Percentiles rank a stretch among this genome's conserved stretches.
These are phyloP conservation scores for Heteronetta atricapilla DNA, from an alignment of 2,113 vertebrate species.

Conservation along the genomic window DNA sequence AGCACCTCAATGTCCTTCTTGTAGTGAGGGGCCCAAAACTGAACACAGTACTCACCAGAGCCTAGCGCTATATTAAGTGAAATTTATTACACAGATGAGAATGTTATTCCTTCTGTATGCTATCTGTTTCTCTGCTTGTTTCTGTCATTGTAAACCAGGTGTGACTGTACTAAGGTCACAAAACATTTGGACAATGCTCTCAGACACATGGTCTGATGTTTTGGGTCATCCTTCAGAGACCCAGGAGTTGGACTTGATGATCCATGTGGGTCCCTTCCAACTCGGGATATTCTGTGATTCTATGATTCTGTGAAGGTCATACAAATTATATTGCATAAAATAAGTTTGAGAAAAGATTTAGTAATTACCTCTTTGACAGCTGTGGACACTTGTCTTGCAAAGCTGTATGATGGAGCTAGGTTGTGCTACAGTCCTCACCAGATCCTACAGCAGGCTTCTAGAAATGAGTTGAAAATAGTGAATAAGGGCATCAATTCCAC, in stretches of 20 bases:
- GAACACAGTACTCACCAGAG: no score
- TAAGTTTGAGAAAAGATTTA: neutral
- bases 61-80: neutral
- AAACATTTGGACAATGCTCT: no score
- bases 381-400: neutral
- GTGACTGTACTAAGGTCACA: neutral
- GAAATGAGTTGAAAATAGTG: neutral
- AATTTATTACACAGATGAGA: neutral
- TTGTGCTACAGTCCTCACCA: neutral
- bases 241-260: no score
- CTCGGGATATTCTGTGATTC: no score
- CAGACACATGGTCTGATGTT: no score
- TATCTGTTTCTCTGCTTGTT: neutral
- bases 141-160: neutral
- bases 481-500: neutral
- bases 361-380: neutral
- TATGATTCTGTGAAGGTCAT: no score
- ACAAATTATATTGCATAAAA: neutral
- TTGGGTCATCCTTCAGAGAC: no score
- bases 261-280: no score
- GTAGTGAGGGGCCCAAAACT: no score
- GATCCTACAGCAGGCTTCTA: neutral
- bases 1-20: no score
- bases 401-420: neutral
- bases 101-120: neutral